Percentiles rank a stretch among this genome's conserved stretches.
These are phyloP conservation scores for Carcina quercana DNA, from an alignment of 2,888 invertebrate species.

Conservation along the genomic window DNA sequence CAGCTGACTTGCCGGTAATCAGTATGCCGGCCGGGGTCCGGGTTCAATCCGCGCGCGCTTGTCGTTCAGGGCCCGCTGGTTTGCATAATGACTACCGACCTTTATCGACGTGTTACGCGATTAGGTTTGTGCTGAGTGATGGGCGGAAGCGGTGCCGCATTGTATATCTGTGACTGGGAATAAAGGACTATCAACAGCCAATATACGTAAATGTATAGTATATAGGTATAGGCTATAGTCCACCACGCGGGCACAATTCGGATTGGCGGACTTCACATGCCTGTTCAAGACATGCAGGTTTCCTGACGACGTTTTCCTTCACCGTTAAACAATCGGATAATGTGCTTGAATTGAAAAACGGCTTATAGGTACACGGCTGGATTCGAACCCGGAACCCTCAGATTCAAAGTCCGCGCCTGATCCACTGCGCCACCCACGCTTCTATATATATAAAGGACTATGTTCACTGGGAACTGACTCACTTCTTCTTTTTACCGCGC, in stretches of 20 bases:
- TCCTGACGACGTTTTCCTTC: no score
- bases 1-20: constrained; percentile 20
- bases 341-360: no score
- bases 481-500: no score
- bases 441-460: no score
- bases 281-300: background rate
- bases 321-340: no score
- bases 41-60: constrained; percentile 20
- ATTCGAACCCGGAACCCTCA: no score
- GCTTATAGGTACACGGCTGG: no score
- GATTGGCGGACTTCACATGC: background rate
- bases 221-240: no score
- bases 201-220: background rate
- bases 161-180: background rate
- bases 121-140: background rate
- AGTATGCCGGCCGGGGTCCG: constrained; percentile 17
- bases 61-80: constrained; percentile 18
- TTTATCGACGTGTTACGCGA: constrained; percentile 13
- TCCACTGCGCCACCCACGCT: no score
- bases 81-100: constrained; percentile 28
- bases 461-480: no score
- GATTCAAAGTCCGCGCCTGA: no score
- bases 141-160: background rate
- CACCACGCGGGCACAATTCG: background rate
- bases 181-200: background rate